Evolutionary conservation across 2,888 invertebrate genomes (phyloP).

Genomic region (Leistus spinibarbis): DNA sequence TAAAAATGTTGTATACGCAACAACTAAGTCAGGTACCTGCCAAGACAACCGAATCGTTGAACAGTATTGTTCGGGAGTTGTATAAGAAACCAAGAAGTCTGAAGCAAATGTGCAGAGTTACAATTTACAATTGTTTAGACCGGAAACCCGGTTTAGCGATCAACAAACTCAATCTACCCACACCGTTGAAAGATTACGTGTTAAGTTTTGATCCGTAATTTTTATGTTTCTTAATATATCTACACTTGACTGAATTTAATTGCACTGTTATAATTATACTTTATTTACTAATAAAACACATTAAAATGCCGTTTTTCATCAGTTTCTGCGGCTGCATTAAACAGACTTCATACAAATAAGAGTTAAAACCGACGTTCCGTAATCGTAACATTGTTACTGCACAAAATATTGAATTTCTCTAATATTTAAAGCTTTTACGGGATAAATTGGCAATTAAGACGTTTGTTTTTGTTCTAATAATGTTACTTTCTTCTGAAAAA

Average conservation of each 20-base stretch:
- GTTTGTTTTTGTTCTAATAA: background rate
- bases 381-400: slow-evolving; percentile 8
- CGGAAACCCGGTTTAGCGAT: slow-evolving; percentile 69
- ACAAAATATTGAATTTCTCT: background rate
- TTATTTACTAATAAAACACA: slow-evolving; percentile 20
- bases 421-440: background rate
- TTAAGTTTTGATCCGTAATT: slow-evolving; percentile 66
- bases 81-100: slow-evolving; percentile 70
- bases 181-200: slow-evolving; percentile 70
- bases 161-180: slow-evolving; percentile 71
- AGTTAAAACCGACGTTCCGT: background rate
- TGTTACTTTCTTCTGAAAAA: background rate
- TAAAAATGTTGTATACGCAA: slow-evolving; percentile 69
- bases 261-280: slow-evolving; percentile 21
- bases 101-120: slow-evolving; percentile 73
- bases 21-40: slow-evolving; percentile 68
- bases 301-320: slow-evolving; percentile 26
- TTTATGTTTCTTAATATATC: slow-evolving; percentile 15
- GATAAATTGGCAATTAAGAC: background rate
- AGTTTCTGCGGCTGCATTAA: slow-evolving; percentile 31
- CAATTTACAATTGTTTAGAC: slow-evolving; percentile 70
- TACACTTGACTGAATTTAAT: slow-evolving; percentile 36
- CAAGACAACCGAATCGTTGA: slow-evolving; percentile 67
- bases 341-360: too few species aligned
- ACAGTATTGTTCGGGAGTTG: slow-evolving; percentile 66